Conservation (phyloP, 1,140 invertebrate species). For the Trachymyrmex cornetzi region DNA sequence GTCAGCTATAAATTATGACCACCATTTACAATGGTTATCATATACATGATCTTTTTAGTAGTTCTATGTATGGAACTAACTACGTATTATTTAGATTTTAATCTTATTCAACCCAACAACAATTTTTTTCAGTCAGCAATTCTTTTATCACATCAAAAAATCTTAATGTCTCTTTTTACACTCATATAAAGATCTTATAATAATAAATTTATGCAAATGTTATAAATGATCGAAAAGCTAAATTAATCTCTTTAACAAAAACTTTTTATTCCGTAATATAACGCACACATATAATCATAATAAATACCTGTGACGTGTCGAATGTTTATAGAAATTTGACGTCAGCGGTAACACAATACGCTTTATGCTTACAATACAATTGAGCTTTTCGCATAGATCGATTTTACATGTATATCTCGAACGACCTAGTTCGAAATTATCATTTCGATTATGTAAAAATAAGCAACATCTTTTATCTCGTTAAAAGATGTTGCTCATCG, state of each 20-base stretch:
- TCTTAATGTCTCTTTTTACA: not conserved
- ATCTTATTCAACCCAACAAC: not conserved
- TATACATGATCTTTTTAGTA: not conserved
- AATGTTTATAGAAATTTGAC: not conserved
- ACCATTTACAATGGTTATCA: not conserved
- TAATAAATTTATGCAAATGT: not conserved
- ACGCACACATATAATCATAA: not conserved
- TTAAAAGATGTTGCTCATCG: constrained; percentile 77
- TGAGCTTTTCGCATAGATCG: constrained; percentile 2
- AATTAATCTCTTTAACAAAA: not conserved
- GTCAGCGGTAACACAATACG: not conserved
- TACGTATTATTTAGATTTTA: constrained; percentile 8
- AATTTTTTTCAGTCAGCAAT: not conserved
- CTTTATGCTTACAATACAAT: constrained; percentile 15
- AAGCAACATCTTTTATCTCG: constrained; percentile 69
- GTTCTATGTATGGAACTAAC: not conserved
- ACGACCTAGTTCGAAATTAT: constrained; percentile 78
- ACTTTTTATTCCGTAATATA: not conserved
- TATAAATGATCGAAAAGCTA: not conserved
- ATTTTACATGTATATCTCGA: constrained; percentile 45
- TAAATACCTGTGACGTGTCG: not conserved
- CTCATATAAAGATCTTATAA: constrained; percentile 1
- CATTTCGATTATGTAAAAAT: constrained; percentile 78
- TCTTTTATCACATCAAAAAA: not conserved
- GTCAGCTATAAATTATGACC: not conserved